Evolutionary conservation across 1,140 invertebrate species (phyloP), one percentile per base, ranked within the genome.

Genomic region (Drosophila ercepeae): DNA sequence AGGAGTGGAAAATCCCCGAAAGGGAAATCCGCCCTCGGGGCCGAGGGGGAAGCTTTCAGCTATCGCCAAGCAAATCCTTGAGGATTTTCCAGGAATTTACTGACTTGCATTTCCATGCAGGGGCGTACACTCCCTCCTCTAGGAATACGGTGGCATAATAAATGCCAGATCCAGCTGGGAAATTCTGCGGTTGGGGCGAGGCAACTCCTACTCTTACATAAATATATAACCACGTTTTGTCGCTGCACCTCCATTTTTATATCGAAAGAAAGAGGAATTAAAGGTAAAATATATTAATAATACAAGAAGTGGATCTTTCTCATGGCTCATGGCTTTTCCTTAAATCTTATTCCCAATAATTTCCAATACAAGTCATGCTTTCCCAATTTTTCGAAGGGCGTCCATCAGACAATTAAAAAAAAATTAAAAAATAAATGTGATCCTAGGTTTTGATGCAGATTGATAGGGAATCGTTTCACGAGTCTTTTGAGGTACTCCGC

Each of bases 81-180:
- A 55, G 82, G 81, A 86, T 86, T 88, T 84, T 54, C 46, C 19
- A 52, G 51, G 59, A 61, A 18, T 61, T 76, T 74, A 65, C 82
- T 61, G 82, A 67, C 81, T 88, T 88, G 82, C 81, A 88, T 88
- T 77, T 81, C 78, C 65, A 75, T 75, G 49, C 70, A 65, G 42
- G 32, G 18, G 39, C 42, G 25, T n/a, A 48, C 13, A 25, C 34
- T 16, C 34, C 29, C 55, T 27, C 14, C 53, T 32, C 32, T 34
- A 34, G 54, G 59, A 57, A 63, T 48, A 64, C 63, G 27, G 25
- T 21, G 50, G 19, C 36, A 58, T 75, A 84, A 81, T 84, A 84
- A 79, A 86, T 86, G 76, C 63, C 63, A 46, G 50, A 25, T 53
- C 21, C 27, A 64, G 51, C 50, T 64, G 21, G 60, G 60, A 29